phyloP scores from a whole-genome alignment of 2,113 vertebrate species.

The Ahaetulla prasina region DNA sequence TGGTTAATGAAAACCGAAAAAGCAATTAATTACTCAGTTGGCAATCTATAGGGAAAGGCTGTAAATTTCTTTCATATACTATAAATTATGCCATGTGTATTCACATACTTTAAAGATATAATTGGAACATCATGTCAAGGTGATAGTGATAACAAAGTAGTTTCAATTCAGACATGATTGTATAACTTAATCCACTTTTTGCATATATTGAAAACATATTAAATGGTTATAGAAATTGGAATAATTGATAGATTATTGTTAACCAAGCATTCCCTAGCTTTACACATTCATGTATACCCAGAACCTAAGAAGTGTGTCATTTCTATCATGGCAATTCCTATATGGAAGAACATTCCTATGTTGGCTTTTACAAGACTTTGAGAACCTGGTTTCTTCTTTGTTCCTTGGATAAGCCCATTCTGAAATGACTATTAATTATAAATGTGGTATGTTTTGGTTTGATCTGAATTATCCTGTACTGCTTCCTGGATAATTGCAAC shows the following conservation, averaged over 20 bases:
- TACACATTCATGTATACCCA: not conserved
- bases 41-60: not conserved
- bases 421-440: not conserved
- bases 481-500: not conserved
- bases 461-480: not conserved
- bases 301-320: not conserved
- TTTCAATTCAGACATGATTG: not conserved
- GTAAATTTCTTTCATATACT: not conserved
- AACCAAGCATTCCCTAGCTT: not conserved
- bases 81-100: too few relatives aligned
- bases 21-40: not conserved
- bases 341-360: not conserved
- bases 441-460: not conserved
- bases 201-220: not conserved
- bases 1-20: not conserved
- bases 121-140: slow-evolving; percentile 7
- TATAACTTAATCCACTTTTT: not conserved
- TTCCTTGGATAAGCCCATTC: not conserved
- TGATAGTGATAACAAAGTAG: not conserved
- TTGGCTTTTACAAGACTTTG: not conserved
- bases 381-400: not conserved
- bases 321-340: not conserved
- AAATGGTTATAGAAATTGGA: not conserved
- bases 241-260: not conserved
- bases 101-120: not conserved